Conservation (phyloP, 2,888 invertebrate genomes). For the Drosophila merina region DNA sequence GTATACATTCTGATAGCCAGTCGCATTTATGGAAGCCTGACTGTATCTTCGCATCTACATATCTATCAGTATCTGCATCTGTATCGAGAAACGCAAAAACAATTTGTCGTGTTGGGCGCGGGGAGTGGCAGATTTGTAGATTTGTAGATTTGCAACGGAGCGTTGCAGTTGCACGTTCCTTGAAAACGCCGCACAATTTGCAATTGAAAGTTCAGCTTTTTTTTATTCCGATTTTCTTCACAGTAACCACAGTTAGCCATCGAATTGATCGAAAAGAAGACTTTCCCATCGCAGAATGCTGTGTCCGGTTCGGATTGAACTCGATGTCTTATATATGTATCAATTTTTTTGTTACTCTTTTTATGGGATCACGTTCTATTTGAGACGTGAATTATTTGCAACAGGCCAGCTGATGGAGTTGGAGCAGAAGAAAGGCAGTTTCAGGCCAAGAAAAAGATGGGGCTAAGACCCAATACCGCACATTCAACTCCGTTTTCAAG, state of each 20-base stretch:
- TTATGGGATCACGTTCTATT: conserved; percentile 81
- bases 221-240: conserved; percentile 35
- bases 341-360: conserved; percentile 22
- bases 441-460: conserved; percentile 7
- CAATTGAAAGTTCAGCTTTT: conserved; percentile 61
- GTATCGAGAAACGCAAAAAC: conserved; percentile 47
- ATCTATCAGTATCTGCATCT: conserved; percentile 27
- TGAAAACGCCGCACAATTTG: conserved; percentile 53
- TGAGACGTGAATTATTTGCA: conserved; percentile 79
- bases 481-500: conserved; percentile 67
- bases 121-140: conserved; percentile 16
- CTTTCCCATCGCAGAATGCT: conserved; percentile 58
- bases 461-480: conserved; percentile 38
- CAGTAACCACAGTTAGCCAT: conserved; percentile 40
- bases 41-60: conserved; percentile 18
- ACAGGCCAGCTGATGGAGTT: conserved; percentile 55
- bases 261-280: conserved; percentile 45
- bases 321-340: conserved; percentile 7
- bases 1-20: background rate
- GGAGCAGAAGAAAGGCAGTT: conserved; percentile 33
- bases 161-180: conserved; percentile 44
- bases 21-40: conserved; percentile 1
- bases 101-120: conserved; percentile 58
- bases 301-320: conserved; percentile 33
- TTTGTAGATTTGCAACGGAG: conserved; percentile 24